Percentiles rank a stretch among this genome's conserved stretches.
Evolutionary conservation across 2,113 vertebrate species (phyloP).

Genomic region (Rhea americana): DNA sequence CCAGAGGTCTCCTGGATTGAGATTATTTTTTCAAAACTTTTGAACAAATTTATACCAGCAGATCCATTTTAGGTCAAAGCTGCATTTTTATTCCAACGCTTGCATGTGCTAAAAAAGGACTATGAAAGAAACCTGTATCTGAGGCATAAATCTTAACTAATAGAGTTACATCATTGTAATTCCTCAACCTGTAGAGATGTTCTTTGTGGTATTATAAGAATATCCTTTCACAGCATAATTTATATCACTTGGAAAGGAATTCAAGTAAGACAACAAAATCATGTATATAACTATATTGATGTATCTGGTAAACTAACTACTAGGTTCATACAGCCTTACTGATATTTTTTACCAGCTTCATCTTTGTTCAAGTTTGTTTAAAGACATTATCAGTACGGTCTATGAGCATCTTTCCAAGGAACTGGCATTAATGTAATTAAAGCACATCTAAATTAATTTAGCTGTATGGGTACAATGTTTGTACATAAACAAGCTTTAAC

Average conservation of each 20-base stretch:
- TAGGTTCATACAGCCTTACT: not conserved
- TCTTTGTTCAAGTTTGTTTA: not conserved
- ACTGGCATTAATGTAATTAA: not conserved
- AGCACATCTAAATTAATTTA: not conserved
- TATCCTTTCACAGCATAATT: not conserved
- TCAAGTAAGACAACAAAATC: not conserved
- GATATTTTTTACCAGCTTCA: not conserved
- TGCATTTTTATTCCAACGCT: not conserved
- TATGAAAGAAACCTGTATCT: not conserved
- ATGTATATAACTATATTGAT: not conserved
- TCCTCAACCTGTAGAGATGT: not conserved
- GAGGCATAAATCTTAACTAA: not conserved
- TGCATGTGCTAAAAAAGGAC: not conserved
- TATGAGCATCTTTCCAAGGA: not conserved
- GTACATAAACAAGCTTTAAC: not conserved
- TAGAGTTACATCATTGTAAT: not conserved
- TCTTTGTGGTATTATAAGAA: not conserved
- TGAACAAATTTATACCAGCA: not conserved
- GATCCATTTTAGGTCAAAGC: not conserved
- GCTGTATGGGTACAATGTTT: not conserved
- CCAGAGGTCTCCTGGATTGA: not conserved
- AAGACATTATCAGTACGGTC: not conserved
- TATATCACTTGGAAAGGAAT: not conserved
- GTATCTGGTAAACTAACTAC: not conserved
- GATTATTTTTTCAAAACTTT: not conserved